A percentile compares a stretch with the other conserved stretches of the same genome.
phyloP scores from a whole-genome alignment of 2,888 invertebrate genomes.

The Biston betularia region DNA sequence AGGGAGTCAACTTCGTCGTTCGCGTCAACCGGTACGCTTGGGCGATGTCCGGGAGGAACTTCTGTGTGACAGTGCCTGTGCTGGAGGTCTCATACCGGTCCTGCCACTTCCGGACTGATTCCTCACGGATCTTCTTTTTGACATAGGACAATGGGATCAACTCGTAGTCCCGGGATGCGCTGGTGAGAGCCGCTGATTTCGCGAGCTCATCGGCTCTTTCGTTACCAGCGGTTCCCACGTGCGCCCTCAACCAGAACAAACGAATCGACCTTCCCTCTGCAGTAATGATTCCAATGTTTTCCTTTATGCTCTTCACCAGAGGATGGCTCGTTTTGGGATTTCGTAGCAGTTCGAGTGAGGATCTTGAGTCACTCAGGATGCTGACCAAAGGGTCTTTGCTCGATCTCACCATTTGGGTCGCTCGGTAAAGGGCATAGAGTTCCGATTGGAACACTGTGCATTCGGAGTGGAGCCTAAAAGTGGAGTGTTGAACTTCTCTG shows the following conservation, averaged over 20 bases:
- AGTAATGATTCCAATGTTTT: background rate
- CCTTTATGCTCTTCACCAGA: background rate
- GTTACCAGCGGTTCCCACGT: background rate
- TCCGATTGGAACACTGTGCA: background rate
- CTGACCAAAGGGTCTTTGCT: background rate
- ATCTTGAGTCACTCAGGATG: background rate
- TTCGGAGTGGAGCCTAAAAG: background rate
- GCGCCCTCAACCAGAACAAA: background rate
- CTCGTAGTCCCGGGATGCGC: background rate
- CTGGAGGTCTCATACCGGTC: no score
- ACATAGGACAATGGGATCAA: background rate
- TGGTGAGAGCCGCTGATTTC: background rate
- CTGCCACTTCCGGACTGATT: background rate
- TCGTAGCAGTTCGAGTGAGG: background rate
- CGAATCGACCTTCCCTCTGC: background rate
- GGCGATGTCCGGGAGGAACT: background rate
- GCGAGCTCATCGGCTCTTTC: constrained; percentile 1
- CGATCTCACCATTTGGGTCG: background rate
- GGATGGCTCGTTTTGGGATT: constrained; percentile 5
- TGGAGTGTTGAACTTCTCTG: no score
- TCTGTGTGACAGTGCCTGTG: no score
- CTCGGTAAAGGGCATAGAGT: background rate
- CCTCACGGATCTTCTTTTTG: constrained; percentile 5
- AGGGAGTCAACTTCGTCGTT: background rate
- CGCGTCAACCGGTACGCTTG: background rate